Base-by-base conservation (phyloP, 2,113 vertebrate species). In the Psittacus erithacus region DNA sequence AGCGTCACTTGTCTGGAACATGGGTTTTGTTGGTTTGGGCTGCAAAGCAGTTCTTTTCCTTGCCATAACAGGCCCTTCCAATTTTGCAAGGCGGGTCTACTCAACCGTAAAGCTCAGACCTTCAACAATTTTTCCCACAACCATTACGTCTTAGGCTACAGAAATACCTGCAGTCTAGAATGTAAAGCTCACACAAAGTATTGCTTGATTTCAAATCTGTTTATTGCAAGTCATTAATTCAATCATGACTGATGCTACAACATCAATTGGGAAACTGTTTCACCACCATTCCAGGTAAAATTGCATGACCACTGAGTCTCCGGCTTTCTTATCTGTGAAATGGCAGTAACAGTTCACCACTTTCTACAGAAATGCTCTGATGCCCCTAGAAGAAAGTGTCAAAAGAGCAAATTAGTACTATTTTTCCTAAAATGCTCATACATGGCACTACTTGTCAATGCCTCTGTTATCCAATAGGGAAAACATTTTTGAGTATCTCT, bases 391-490 rank as follows among this genome's bases (percentile, higher is more conserved):
- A 91, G 31, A 73, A 91, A 90, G 53, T 33, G 17, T 38, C 79
- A 82, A 85, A 92, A 93, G 75, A 53, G 35, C 55, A 92, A 90
- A 92, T 94, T 28, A 91, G 38, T 52, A 53, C 74, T 82, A 87
- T 92, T 96, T 88, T 82, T 88, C 47, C 57, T 82, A 71, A 93
- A 95, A 91, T 69, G 86, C 62, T 86, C 92, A 93, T 88, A 82
- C 35, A 43, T 24, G 63, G 43, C 3, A 0, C 67, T 74, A 81
- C 41, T 81, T 86, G 50, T 65, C 18, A 9, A 71, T 73, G 57
- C 52, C 18, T 75, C 82, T 73, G 77, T 75, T 70, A 68, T 82
- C 29, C 46, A 86, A 68, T 55, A 49, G 44, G 50, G 74, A 95
- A 94, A 92, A 84, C 28, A 13, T 79, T 81, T 82, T 82, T 91